Conservation (phyloP, 1,140 invertebrate genomes). For the Metopolophium dirhodum region DNA sequence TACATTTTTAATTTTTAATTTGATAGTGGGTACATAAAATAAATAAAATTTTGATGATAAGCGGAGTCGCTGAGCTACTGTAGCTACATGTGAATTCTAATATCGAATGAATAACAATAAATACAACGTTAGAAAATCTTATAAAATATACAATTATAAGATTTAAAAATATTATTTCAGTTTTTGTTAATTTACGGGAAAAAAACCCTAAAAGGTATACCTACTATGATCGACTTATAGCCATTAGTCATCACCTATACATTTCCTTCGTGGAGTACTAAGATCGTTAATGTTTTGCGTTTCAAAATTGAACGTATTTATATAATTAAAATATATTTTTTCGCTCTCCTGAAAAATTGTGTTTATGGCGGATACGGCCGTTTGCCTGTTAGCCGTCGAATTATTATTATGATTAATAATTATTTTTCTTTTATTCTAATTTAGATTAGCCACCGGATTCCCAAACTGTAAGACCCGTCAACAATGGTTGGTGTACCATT, state of each 20-base stretch:
- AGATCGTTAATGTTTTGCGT: background rate
- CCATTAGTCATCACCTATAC: background rate
- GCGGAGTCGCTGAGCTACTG: too few relatives aligned
- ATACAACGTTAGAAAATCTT: too few relatives aligned
- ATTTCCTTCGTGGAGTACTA: background rate
- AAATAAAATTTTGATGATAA: too few relatives aligned
- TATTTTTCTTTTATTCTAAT: background rate
- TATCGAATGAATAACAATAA: too few relatives aligned
- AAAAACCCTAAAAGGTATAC: background rate
- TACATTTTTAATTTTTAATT: background rate
- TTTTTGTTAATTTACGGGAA: background rate
- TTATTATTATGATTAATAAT: background rate
- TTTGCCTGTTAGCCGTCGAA: background rate
- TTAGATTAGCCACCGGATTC: slow-evolving; percentile 69
- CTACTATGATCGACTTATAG: too few relatives aligned
- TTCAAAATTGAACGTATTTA: background rate
- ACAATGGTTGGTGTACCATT: slow-evolving; percentile 76
- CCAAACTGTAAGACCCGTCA: slow-evolving; percentile 75
- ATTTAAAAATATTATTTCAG: too few relatives aligned
- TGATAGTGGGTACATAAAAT: too few relatives aligned
- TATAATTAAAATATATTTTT: background rate
- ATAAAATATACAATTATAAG: too few relatives aligned
- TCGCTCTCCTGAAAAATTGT: too few relatives aligned
- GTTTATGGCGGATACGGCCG: too few relatives aligned
- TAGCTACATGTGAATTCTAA: too few relatives aligned